A percentile compares a stretch with the other conserved stretches of the same genome.
Evolutionary conservation across 2,888 invertebrate species (phyloP).

Genomic region (Amaurobius ferox): DNA sequence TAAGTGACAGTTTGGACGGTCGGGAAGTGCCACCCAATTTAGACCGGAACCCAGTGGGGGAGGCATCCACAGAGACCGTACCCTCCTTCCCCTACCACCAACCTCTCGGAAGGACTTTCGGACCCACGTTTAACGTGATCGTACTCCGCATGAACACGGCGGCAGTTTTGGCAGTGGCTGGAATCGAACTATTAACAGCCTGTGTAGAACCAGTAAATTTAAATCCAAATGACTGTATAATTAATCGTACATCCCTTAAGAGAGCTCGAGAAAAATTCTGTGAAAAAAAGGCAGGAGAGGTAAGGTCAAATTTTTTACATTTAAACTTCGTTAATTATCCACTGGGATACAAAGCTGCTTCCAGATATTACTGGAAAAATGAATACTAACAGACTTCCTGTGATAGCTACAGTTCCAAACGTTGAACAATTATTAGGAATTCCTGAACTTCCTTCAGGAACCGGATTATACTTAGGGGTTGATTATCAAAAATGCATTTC

Average conservation of each 20-base stretch:
- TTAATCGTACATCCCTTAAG: not conserved
- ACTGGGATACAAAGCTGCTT: constrained; percentile 2
- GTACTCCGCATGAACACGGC: no score
- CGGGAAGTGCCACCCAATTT: no score
- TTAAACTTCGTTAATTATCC: not conserved
- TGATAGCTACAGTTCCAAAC: not conserved
- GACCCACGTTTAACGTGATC: no score
- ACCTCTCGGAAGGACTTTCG: no score
- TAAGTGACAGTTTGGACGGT: no score
- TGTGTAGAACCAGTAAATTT: constrained; percentile 14
- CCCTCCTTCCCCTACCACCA: no score
- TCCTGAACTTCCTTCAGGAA: not conserved
- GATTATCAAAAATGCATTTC: no score
- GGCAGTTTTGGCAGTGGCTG: no score
- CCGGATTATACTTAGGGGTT: no score
- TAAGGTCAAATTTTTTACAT: not conserved
- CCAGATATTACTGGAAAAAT: constrained; percentile 1
- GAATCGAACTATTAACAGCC: no score
- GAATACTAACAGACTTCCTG: not conserved
- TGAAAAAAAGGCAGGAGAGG: not conserved
- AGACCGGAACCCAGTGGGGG: no score
- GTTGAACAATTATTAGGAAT: constrained; percentile 1
- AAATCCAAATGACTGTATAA: constrained; percentile 15
- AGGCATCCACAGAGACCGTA: no score
- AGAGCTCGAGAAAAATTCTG: not conserved